These are phyloP conservation scores for Ardeotis arabs DNA, from an alignment of 2,113 vertebrate genomes.

Conservation along the genomic window DNA sequence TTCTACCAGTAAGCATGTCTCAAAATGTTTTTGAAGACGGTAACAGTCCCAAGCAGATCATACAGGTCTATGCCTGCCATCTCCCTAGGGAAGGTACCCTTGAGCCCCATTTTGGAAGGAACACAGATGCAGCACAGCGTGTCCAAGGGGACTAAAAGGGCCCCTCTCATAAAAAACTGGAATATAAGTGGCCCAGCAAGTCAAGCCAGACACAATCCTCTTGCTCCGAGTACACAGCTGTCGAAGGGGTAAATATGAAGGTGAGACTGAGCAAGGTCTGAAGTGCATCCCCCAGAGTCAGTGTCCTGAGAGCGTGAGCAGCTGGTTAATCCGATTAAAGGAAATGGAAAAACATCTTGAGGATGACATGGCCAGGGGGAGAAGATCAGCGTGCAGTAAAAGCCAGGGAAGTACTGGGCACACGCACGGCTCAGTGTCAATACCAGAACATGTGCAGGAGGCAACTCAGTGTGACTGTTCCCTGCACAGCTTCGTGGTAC, in stretches of 20 bases:
- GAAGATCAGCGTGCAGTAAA: neutral
- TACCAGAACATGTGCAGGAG: neutral
- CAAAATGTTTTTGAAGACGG: neutral
- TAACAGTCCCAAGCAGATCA: neutral
- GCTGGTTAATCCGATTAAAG: conserved; percentile 52
- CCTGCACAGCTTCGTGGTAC: neutral
- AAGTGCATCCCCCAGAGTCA: neutral
- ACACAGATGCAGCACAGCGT: accelerated
- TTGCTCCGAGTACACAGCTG: neutral
- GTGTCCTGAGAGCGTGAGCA: conserved; percentile 4
- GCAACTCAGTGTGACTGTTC: neutral
- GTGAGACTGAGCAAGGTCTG: neutral
- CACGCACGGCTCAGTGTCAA: accelerated
- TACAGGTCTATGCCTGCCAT: neutral
- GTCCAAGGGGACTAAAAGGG: neutral
- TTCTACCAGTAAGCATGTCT: neutral
- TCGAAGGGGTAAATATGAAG: neutral
- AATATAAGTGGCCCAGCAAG: neutral
- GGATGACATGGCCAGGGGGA: neutral
- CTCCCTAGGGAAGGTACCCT: neutral
- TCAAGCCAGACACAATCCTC: neutral
- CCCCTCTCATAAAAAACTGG: neutral
- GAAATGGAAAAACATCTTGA: conserved; percentile 35
- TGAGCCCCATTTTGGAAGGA: neutral
- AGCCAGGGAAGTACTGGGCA: neutral